These are phyloP conservation scores for Lasioglossum calceatum DNA, from an alignment of 2,888 invertebrate genomes.

Conservation along the genomic window DNA sequence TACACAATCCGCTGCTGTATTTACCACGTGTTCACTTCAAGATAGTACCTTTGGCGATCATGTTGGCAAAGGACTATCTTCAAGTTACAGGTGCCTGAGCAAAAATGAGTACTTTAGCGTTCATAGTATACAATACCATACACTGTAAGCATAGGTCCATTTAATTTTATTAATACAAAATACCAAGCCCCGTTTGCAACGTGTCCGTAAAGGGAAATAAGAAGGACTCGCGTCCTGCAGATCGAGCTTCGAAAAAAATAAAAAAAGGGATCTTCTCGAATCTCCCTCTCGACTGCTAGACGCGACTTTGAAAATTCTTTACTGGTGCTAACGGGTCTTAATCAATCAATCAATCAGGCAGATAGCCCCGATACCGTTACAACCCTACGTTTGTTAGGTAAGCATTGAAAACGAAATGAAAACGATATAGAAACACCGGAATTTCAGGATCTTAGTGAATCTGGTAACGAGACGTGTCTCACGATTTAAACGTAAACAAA, in stretches of 20 bases:
- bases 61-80: conserved; percentile 68
- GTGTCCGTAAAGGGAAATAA: conserved; percentile 39
- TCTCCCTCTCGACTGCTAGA: conserved; percentile 63
- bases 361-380: conserved; percentile 71
- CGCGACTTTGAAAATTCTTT: conserved; percentile 64
- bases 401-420: conserved; percentile 61
- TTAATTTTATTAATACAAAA: conserved; percentile 72
- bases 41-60: conserved; percentile 69
- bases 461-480: conserved; percentile 54
- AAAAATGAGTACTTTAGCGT: conserved; percentile 74
- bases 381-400: conserved; percentile 71
- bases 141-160: conserved; percentile 72
- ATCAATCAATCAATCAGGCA: conserved; percentile 69
- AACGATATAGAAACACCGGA: conserved; percentile 19
- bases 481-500: conserved; percentile 64
- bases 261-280: conserved; percentile 17
- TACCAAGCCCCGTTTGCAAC: conserved; percentile 73
- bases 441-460: conserved; percentile 54
- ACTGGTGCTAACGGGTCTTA: conserved; percentile 75
- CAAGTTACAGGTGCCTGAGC: conserved; percentile 72
- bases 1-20: conserved; percentile 70
- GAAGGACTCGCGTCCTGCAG: conserved; percentile 64
- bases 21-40: conserved; percentile 73
- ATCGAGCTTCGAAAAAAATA: conserved; percentile 34
- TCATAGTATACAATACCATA: conserved; percentile 73